Evolutionary conservation across 2,113 vertebrate species (phyloP), one percentile per base, ranked within the genome.

Genomic region (Orthonyx spaldingii): DNA sequence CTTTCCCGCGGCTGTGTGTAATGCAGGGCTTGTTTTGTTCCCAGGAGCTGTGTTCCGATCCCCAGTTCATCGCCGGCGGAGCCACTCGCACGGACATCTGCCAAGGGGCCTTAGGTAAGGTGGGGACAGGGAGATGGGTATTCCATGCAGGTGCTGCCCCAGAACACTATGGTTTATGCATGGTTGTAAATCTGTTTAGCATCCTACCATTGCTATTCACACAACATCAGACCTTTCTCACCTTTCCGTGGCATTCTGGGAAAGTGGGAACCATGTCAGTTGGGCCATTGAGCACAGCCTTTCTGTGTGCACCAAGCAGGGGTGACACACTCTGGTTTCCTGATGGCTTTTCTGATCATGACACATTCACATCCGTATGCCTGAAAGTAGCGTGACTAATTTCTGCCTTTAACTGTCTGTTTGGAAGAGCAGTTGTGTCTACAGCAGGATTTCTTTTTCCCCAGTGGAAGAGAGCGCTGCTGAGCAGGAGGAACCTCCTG

Each of bases 21-120:
- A 96, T 1, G 1, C 26, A 2, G 14, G 87, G 60, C 15, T 57
- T 32, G 20, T 85, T 87, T 30, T 44, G 23, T 91, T 49, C 55
- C 49, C 88, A 97, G 96, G 96, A 97, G 96, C 95, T 97, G 95
- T 96, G 90, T 88, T 60, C 96, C 92, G 57, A 1, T 26, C 96
- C 95, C 4, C 92, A 57, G 92, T 97, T 97, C 92, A 93, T 96
- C 16, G 37, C 79, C 1, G 11, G 92, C 0, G 88, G 95, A 83
- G 95, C 96, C 82, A 96, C 96, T 10, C 94, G 95, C 55, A 96
- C 90, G 1, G 96, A 96, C 75, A 96, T 97, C 90, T 97, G 96
- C 94, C 96, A 97, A 17, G 96, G 96, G 3, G 92, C 96, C 32
- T 37, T 97, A 72, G 96, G 96, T 97, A 93, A 97, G 95, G 20